Base-by-base conservation (phyloP, 2,888 invertebrate species). In the Crematogaster levior region DNA sequence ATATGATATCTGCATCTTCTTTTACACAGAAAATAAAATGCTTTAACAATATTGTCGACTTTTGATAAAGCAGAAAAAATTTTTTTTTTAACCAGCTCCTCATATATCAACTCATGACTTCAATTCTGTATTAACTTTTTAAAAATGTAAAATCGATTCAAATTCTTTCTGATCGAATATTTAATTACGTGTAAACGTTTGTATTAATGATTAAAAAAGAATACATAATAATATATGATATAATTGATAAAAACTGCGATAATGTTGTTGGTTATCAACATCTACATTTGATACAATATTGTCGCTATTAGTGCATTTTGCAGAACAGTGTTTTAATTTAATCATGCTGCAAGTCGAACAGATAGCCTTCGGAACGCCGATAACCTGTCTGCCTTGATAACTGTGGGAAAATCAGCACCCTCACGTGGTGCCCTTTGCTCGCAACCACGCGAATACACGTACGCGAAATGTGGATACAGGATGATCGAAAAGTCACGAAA, bases 361-460 rank as follows among this genome's bases (percentile, higher is more conserved):
- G 86, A 84, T 70, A 65, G 79, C 61, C 68, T 75, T 82, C 79
- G 24, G 58, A 68, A 51, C 65, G 61, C 77, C 82, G 87, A 89
- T 89, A 86, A 84, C 61, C 60, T 85, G 85, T 86, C 84, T 80
- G 87, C 82, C 88, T 90, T 89, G 90, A 91, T 91, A 91, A 90
- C 88, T 89, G 92, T 92, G 92, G 90, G 91, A 91, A 92, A 87
- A 72, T 65, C 75, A 86, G 83, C 90, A 92, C 81, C 70, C 73
- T 86, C 82, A 74, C 48, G 24, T 30, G 68, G 63, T 72, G 77
- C 81, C 83, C 81, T 85, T 85, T 77, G 27, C 68, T 51, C 84
- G 81, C 56, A 30, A 37, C 66, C 68, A 18, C 68, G 34, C 37
- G 53, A 66, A 65, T 75, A 73, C 24, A 77, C 21, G 53, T 77